Evolutionary conservation across 2,888 invertebrate genomes (phyloP).

Genomic region (Xylocampa areola): DNA sequence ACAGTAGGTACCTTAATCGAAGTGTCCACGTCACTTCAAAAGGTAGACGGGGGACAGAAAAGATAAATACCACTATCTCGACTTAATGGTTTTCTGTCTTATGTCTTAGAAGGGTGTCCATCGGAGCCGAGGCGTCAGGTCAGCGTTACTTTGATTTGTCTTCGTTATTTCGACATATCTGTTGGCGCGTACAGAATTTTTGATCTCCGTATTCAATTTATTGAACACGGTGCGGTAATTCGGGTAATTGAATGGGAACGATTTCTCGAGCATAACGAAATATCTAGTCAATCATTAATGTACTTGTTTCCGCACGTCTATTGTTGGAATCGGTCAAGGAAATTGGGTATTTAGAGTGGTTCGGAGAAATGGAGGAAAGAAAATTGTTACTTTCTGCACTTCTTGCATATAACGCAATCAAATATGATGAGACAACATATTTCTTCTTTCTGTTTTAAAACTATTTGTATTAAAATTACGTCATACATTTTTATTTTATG

Average conservation of each 20-base stretch:
- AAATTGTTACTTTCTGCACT: conserved; percentile 48
- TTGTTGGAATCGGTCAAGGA: conserved; percentile 21
- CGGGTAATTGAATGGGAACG: conserved; percentile 36
- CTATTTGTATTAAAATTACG: background rate
- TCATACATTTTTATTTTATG: background rate
- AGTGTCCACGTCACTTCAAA: conserved; percentile 71
- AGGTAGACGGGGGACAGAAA: conserved; percentile 69
- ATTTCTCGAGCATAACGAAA: conserved; percentile 18
- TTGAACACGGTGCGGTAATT: conserved; percentile 55
- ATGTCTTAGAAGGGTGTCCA: conserved; percentile 78
- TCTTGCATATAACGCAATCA: conserved; percentile 32
- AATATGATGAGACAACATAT: background rate
- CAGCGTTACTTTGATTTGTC: conserved; percentile 85
- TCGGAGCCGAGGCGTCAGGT: conserved; percentile 74
- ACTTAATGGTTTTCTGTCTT: conserved; percentile 84
- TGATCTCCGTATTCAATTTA: conserved; percentile 69
- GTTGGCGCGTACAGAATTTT: conserved; percentile 72
- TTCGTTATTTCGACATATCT: conserved; percentile 84
- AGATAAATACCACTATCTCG: conserved; percentile 86
- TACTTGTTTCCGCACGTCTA: conserved; percentile 5
- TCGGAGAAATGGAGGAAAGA: conserved; percentile 32
- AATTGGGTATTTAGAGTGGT: conserved; percentile 33
- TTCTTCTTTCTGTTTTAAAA: background rate
- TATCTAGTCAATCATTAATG: conserved; percentile 25
- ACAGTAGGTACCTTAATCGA: conserved; percentile 71